Evolutionary conservation across 1,140 invertebrate genomes (phyloP).

Genomic region (Reticulitermes speratus): DNA sequence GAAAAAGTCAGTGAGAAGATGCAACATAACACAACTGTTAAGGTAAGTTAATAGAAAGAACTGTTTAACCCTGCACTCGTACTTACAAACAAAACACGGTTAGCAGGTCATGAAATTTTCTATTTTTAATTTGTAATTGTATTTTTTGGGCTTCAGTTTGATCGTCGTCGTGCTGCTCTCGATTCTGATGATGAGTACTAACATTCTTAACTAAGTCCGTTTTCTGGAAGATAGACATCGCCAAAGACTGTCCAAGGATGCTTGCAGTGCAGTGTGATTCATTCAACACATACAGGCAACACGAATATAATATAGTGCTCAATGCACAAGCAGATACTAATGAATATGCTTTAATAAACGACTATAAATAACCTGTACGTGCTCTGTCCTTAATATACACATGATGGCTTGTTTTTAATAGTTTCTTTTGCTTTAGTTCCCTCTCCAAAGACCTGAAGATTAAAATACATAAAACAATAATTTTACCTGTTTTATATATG

Average conservation of each 20-base stretch:
- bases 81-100: too few relatives aligned
- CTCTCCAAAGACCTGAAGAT: too few relatives aligned
- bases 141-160: slow-evolving; percentile 60
- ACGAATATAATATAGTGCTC: background rate
- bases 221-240: background rate
- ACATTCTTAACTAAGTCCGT: background rate
- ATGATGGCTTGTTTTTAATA: background rate
- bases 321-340: background rate
- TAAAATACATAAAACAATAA: too few relatives aligned
- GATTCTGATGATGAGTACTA: slow-evolving; percentile 74
- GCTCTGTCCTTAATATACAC: background rate
- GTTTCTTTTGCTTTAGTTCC: background rate
- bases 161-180: slow-evolving; percentile 77
- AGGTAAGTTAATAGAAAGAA: slow-evolving; percentile 51
- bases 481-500: too few relatives aligned
- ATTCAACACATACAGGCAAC: background rate
- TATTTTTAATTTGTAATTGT: slow-evolving; percentile 12
- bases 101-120: background rate
- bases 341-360: background rate
- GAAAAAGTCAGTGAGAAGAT: slow-evolving; percentile 85
- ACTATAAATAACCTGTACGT: background rate
- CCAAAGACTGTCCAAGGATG: background rate
- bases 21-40: slow-evolving; percentile 73
- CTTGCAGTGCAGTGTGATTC: background rate
- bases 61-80: too few relatives aligned